These are phyloP conservation scores for Apis cerana DNA, from an alignment of 1,140 invertebrate genomes.

Conservation along the genomic window DNA sequence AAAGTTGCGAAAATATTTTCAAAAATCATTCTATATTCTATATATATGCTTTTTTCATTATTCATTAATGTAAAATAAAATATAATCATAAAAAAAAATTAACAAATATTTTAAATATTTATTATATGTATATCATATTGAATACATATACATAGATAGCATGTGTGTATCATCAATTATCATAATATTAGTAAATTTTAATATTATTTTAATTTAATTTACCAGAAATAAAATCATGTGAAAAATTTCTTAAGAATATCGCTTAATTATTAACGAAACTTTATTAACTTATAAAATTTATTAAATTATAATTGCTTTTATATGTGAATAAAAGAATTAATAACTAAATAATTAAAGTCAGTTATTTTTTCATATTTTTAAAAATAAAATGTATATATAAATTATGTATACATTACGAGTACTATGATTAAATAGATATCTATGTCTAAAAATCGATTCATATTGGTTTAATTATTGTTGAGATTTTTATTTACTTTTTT, in stretches of 20 bases:
- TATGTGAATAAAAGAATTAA: too few species aligned
- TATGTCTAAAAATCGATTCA: too few species aligned
- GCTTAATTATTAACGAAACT: not conserved
- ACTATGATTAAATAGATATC: too few species aligned
- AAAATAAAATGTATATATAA: too few species aligned
- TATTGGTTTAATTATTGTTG: too few species aligned
- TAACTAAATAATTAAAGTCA: not conserved
- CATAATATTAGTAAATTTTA: not conserved
- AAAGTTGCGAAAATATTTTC: not conserved
- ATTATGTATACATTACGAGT: too few species aligned
- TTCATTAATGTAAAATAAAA: not conserved
- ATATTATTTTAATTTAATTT: constrained; percentile 15
- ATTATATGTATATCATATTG: not conserved
- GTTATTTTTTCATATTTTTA: not conserved
- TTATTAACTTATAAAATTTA: not conserved
- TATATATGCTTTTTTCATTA: not conserved
- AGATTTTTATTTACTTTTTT: too few species aligned
- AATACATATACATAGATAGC: not conserved
- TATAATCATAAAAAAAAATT: not conserved
- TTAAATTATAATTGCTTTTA: not conserved
- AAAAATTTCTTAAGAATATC: not conserved
- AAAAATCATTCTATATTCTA: not conserved
- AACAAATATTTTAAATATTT: not conserved
- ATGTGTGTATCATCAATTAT: not conserved
- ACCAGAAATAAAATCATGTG: not conserved